Base-by-base conservation (phyloP, 2,797 vertebrate genomes). In the Tenualosa ilisha region DNA sequence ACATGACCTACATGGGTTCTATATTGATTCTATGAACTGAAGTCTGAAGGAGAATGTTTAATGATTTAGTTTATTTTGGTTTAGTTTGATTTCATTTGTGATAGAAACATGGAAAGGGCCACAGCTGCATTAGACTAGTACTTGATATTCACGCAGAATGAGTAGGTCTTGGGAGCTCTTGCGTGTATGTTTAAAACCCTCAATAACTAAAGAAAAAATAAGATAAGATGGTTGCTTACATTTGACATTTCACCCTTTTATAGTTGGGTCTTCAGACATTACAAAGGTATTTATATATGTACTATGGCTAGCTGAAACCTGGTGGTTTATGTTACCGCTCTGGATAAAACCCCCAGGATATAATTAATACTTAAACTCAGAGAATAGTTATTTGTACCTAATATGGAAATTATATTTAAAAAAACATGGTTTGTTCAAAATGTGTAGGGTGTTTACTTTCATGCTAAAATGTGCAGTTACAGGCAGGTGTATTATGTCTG, bases 361-460 rank as follows among this genome's bases (percentile, higher is more conserved):
- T 51, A 51, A 51, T 49, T 49, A 79, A 46, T 43, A 22, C 17
- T 75, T 37, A 6, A 12, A 51, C 50, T 51, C 50, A 9, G 50
- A 51, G 11, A 9, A 0, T 3, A 49, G 31, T 20, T 46, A 40
- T 75, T 75, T 75, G 13, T 15, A 75, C 31, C 68, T 75, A 13
- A 17, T 75, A 59, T 59, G 56, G 22, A 59, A 22, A 59, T 59
- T 0, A 59, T 22, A 7, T 4, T 46, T 46, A 46, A 46, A 46
- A 46, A 46, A 46, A 4, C 3, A 46, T 46, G 46, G 46, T 51
- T 12, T 54, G 12, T 13, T 79, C 6, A 3, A 46, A 79, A 46
- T 79, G 72, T 79, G 72, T 79, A 79, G 72, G 72, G 8, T 46
- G 72, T 79, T 79, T 79, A 79, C 72, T 17, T 79, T 79, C 40